These are phyloP conservation scores for Mythimna lalbum DNA, from an alignment of 2,888 invertebrate genomes.

Conservation along the genomic window DNA sequence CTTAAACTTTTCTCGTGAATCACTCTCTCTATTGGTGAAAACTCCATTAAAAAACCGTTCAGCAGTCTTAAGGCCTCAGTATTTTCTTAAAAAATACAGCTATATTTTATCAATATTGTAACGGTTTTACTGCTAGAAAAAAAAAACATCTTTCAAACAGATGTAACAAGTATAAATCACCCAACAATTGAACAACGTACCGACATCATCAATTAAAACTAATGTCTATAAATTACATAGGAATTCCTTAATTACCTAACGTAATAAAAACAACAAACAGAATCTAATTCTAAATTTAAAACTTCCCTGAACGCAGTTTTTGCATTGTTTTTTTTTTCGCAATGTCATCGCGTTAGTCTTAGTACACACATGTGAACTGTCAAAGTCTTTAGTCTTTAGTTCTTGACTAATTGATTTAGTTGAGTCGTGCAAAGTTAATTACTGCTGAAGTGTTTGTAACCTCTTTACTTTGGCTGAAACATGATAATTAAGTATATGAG, in stretches of 20 bases:
- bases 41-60: too few relatives aligned
- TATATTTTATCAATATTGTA: too few relatives aligned
- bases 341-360: slow-evolving; percentile 34
- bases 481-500: background rate
- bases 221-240: slow-evolving; percentile 24
- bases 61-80: too few relatives aligned
- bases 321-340: slow-evolving; percentile 11
- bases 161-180: background rate
- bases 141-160: background rate
- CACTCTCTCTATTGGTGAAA: too few relatives aligned
- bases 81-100: too few relatives aligned
- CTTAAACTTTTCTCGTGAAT: too few relatives aligned
- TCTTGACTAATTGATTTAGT: slow-evolving; percentile 35
- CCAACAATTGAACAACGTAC: background rate
- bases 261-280: slow-evolving; percentile 7
- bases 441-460: slow-evolving; percentile 1
- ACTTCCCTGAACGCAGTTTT: slow-evolving; percentile 37
- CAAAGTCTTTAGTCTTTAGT: background rate
- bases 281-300: slow-evolving; percentile 16
- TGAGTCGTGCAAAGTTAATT: slow-evolving; percentile 32
- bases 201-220: background rate
- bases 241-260: slow-evolving; percentile 28
- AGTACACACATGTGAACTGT: slow-evolving; percentile 13
- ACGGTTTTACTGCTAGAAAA: too few relatives aligned
- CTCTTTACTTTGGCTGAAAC: background rate